Base-by-base conservation (phyloP, 1,140 invertebrate genomes). In the Philopotamus ludificatus region DNA sequence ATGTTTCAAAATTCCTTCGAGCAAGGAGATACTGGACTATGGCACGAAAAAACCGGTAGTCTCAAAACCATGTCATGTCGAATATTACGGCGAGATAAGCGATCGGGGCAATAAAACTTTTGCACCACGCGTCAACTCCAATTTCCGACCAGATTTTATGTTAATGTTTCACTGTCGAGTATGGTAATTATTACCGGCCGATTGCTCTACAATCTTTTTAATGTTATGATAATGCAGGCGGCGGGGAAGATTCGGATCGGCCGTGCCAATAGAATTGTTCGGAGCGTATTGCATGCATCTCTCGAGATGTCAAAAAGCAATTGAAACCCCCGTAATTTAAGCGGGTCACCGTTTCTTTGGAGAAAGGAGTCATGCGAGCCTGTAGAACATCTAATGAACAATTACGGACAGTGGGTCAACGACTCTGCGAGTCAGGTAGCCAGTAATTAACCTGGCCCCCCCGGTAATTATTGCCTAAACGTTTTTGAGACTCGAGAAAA, bases 401-500 rank as follows among this genome's bases (percentile, higher is more conserved):
- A 34, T 34, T 34, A 34, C 28, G 28, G 28, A 34, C 28, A 34
- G 28, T 34, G 28, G 28, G 28, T 34, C 28, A 34, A 34, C 4
- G 12, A 12, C 28, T 34, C 28, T 7, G 12, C 4, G 12, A 12
- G 4, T 34, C 28, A 34, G 12, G 28, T 7, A 4, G 28, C 12
- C 28, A 4, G 12, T 12, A 34, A 12, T 12, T 12, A 34, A 34
- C 28, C 50, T 4, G 50, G 16, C 2, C 18, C 50, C 50, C 20
- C 50, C 50, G n/a, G 28, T 9, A 18, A 3, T 34, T 34, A 34
- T 53, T 25, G 50, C 20, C 45, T 22, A 53, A 22, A 53, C 23
- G 15, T 9, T n/a, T 45, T 16, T 9, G 16, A 45, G 16, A 18
- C 16, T 15, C 10, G 18, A 3, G 20, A 4, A 51, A 20, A 51